Evolutionary conservation across 1,140 invertebrate species (phyloP).

Genomic region (Delia radicum): DNA sequence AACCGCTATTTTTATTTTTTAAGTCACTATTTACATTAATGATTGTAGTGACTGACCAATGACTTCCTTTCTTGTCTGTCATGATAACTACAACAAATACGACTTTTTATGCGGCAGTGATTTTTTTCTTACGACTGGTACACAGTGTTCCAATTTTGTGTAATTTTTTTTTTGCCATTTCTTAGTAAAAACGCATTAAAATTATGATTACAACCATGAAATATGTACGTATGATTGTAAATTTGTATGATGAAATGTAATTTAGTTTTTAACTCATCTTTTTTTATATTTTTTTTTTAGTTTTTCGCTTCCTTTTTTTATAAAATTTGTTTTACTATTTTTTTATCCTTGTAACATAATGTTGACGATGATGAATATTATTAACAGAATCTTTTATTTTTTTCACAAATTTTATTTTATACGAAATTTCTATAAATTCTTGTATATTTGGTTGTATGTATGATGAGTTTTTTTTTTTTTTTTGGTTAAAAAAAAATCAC

Average conservation of each 20-base stretch:
- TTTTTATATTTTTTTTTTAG: not conserved
- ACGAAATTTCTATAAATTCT: not conserved
- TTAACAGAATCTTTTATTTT: constrained; percentile 14
- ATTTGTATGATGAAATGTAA: constrained; percentile 21
- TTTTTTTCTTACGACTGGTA: not conserved
- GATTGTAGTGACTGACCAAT: constrained; percentile 20
- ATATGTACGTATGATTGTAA: not conserved
- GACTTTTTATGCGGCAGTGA: not conserved
- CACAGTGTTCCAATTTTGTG: constrained; percentile 16
- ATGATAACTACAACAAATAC: not conserved
- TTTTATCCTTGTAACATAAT: not conserved
- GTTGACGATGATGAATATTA: constrained; percentile 9
- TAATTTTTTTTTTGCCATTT: not conserved
- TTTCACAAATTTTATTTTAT: not conserved
- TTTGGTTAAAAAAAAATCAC: constrained; percentile 10
- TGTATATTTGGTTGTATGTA: not conserved
- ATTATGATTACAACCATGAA: constrained; percentile 7
- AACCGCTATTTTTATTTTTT: not conserved
- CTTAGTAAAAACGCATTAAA: constrained; percentile 11
- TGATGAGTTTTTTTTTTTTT: too few species aligned
- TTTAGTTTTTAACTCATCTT: constrained; percentile 16
- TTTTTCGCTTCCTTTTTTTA: not conserved
- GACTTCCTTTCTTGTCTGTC: constrained; percentile 21
- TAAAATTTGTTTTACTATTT: not conserved
- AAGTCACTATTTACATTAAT: constrained; percentile 7